Evolutionary conservation across 2,113 vertebrate genomes (phyloP).

Genomic region (Hiodon tergisus): DNA sequence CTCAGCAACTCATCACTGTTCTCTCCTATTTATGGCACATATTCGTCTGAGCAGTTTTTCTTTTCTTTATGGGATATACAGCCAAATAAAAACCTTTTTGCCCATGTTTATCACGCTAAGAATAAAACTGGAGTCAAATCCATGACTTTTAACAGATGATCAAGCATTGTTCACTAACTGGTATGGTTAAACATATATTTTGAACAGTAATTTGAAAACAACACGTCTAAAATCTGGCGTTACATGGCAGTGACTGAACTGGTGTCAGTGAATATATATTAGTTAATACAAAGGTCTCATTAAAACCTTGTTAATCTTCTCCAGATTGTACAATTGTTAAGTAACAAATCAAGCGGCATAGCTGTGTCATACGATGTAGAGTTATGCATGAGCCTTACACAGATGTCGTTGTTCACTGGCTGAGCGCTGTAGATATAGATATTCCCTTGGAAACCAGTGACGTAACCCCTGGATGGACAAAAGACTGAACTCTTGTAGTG

Average conservation of each 20-base stretch:
- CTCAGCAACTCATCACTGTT: background rate
- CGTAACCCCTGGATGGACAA: background rate
- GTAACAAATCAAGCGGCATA: background rate
- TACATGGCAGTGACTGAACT: conserved; percentile 1
- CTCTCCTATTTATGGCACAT: conserved; percentile 13
- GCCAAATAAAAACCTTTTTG: background rate
- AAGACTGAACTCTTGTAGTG: background rate
- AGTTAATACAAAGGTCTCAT: background rate
- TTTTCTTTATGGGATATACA: background rate
- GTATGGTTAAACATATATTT: background rate
- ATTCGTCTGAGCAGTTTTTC: conserved; percentile 2
- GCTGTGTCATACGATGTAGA: background rate
- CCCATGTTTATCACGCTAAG: background rate
- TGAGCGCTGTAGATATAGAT: conserved; percentile 18
- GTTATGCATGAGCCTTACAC: background rate
- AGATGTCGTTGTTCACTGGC: background rate
- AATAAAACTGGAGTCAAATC: background rate
- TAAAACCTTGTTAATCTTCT: too few relatives aligned
- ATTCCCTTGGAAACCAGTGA: background rate
- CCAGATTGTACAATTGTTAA: too few relatives aligned
- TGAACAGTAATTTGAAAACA: background rate
- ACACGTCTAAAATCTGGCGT: conserved; percentile 3
- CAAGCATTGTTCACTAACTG: background rate
- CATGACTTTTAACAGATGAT: background rate
- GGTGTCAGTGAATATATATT: background rate